phyloP scores from a whole-genome alignment of 2,113 vertebrate species.

The Nicator chloris region DNA sequence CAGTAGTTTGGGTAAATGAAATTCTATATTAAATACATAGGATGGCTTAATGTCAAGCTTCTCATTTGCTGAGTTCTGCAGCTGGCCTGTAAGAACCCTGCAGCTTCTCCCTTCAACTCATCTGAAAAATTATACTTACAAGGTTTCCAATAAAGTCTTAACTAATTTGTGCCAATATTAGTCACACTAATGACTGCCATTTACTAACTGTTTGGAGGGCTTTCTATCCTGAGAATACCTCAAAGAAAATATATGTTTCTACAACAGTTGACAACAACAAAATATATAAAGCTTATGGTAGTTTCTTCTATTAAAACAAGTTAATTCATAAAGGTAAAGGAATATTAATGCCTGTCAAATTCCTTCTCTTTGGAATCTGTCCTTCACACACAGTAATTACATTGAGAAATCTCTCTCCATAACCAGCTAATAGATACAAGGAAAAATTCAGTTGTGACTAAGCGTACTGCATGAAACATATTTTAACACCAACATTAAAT shows the following conservation, averaged over 20 bases:
- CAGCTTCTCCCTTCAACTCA: not conserved
- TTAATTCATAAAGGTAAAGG: slow-evolving; percentile 47
- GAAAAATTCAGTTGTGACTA: not conserved
- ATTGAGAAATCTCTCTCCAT: not conserved
- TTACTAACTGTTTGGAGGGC: not conserved
- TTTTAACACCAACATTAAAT: not conserved
- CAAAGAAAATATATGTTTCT: not conserved
- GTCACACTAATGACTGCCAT: not conserved
- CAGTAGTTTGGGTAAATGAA: not conserved
- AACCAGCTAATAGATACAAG: not conserved
- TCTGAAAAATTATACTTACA: not conserved
- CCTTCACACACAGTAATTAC: not conserved
- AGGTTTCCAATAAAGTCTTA: not conserved
- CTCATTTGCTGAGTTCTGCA: not conserved
- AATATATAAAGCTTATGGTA: not conserved
- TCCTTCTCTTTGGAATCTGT: not conserved
- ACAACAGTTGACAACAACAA: not conserved
- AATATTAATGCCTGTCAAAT: not conserved
- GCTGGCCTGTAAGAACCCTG: not conserved
- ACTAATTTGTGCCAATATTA: not conserved
- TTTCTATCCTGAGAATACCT: not conserved
- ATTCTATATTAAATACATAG: not conserved
- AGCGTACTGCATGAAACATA: not conserved
- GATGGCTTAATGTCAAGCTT: not conserved
- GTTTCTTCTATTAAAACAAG: not conserved